These are phyloP conservation scores for Chelonus insularis DNA, from an alignment of 1,140 invertebrate genomes.

Conservation along the genomic window DNA sequence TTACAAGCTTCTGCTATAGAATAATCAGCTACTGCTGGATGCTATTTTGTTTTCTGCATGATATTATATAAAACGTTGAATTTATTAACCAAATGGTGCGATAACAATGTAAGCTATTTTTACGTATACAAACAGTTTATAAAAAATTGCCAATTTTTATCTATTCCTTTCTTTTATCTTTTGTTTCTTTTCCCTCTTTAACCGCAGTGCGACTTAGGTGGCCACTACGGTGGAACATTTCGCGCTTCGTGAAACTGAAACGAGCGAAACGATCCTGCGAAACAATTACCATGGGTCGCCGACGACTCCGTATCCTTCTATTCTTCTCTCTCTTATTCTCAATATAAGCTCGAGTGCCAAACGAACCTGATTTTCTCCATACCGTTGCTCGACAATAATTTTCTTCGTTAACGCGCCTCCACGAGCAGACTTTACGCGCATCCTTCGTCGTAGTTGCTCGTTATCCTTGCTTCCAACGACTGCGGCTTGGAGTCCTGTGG, in stretches of 20 bases:
- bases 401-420: constrained; percentile 27
- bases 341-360: not conserved
- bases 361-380: constrained; percentile 18
- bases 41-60: too few species aligned
- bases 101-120: too few species aligned
- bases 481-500: not conserved
- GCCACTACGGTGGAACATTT: constrained; percentile 32
- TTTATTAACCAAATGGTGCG: too few species aligned
- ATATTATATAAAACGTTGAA: too few species aligned
- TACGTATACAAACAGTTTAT: too few species aligned
- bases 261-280: constrained; percentile 22
- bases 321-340: not conserved
- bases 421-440: not conserved
- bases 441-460: not conserved
- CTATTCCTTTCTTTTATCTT: too few species aligned
- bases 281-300: constrained; percentile 21
- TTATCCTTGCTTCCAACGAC: constrained; percentile 26
- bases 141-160: too few species aligned
- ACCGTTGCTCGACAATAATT: constrained; percentile 24
- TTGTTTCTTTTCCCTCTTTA: not conserved
- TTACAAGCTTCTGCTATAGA: too few species aligned
- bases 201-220: constrained; percentile 50
- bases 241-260: constrained; percentile 18
- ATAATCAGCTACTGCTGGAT: too few species aligned
- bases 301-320: not conserved